phyloP scores from a whole-genome alignment of 2,113 vertebrate genomes.

The Actinemys pallida region DNA sequence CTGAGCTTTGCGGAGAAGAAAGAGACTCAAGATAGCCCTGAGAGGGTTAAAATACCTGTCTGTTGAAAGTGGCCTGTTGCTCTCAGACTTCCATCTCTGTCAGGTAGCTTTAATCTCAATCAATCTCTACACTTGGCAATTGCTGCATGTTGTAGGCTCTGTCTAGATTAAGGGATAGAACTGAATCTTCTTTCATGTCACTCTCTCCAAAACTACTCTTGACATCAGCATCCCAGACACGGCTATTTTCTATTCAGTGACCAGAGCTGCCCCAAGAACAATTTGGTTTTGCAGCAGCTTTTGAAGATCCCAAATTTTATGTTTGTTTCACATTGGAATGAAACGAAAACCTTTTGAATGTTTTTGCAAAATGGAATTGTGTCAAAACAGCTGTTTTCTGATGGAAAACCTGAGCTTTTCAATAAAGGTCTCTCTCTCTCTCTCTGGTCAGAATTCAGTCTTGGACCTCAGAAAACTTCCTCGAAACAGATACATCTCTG shows the following conservation, averaged over 20 bases:
- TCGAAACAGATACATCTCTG: constrained; percentile 55
- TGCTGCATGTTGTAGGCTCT: background rate
- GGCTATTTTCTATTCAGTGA: background rate
- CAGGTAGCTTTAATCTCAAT: background rate
- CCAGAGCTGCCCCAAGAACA: background rate
- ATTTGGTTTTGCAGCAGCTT: background rate
- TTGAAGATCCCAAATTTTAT: background rate
- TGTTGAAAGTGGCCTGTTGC: background rate
- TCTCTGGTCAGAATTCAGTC: background rate
- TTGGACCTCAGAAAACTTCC: constrained; percentile 12
- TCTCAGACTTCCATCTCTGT: background rate
- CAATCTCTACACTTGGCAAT: background rate
- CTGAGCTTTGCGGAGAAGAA: background rate
- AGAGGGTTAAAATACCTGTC: background rate
- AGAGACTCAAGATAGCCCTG: background rate
- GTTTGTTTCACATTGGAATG: background rate
- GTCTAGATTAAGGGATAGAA: background rate
- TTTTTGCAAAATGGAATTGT: background rate
- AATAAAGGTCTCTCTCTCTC: background rate
- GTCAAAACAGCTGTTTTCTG: background rate
- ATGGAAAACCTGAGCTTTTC: fast-evolving
- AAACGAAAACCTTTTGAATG: background rate
- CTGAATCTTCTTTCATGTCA: background rate
- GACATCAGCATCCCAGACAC: background rate
- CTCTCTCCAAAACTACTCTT: background rate